These are phyloP conservation scores for Drosophila paracracens DNA, from an alignment of 2,888 invertebrate species.

Conservation along the genomic window DNA sequence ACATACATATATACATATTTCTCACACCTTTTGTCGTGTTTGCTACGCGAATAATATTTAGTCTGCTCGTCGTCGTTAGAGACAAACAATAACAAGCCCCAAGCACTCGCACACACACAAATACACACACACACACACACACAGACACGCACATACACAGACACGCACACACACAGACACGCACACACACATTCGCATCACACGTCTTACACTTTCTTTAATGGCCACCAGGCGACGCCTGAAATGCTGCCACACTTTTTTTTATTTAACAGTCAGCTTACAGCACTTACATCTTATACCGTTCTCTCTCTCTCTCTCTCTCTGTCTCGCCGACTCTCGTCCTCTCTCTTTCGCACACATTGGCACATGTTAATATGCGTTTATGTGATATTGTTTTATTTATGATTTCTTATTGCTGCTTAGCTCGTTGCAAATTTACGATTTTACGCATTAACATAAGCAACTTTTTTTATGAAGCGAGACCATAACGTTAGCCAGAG, in stretches of 20 bases:
- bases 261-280: slow-evolving; percentile 18
- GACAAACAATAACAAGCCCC: slow-evolving; percentile 26
- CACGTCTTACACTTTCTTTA: slow-evolving; percentile 31
- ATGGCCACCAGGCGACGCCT: slow-evolving; percentile 38
- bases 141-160: no score
- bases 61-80: slow-evolving; percentile 46
- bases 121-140: neutral
- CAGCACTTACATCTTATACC: neutral
- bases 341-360: neutral
- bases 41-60: slow-evolving; percentile 59
- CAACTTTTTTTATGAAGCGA: slow-evolving; percentile 56
- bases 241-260: slow-evolving; percentile 41
- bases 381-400: slow-evolving; percentile 75
- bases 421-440: slow-evolving; percentile 64
- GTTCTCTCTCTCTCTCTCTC: neutral
- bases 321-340: neutral
- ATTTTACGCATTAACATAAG: slow-evolving; percentile 74
- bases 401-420: slow-evolving; percentile 73
- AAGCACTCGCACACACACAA: slow-evolving; percentile 7
- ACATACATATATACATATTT: neutral
- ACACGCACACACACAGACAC: neutral
- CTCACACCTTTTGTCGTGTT: slow-evolving; percentile 17
- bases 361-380: slow-evolving; percentile 47
- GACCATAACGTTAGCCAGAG: slow-evolving; percentile 14
- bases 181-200: slow-evolving; percentile 1